Percentiles rank a stretch among this genome's conserved stretches.
Conservation (phyloP, 2,888 invertebrate species). For the Lasius platythorax region DNA sequence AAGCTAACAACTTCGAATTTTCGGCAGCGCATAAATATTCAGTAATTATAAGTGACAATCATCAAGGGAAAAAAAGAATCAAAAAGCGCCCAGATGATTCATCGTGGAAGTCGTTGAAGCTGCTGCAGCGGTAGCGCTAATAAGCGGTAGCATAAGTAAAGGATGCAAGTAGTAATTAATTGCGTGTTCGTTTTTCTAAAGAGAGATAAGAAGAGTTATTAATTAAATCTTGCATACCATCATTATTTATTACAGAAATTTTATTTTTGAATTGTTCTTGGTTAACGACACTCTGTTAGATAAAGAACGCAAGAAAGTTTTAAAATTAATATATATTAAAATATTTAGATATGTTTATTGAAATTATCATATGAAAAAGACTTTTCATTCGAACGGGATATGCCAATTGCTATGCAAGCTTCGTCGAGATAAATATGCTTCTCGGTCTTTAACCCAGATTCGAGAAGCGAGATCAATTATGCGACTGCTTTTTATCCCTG, state of each 20-base stretch:
- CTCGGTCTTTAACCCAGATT: conserved; percentile 50
- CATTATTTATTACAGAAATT: neutral
- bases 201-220: conserved; percentile 7
- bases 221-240: neutral
- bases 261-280: neutral
- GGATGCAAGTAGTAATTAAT: conserved; percentile 40
- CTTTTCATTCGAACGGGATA: neutral
- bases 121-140: conserved; percentile 33
- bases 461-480: conserved; percentile 29
- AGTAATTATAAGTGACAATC: conserved; percentile 14
- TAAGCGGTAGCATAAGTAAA: conserved; percentile 42
- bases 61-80: neutral
- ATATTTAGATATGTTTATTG: neutral
- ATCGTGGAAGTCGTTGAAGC: conserved; percentile 14
- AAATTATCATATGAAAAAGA: neutral
- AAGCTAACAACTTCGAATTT: neutral
- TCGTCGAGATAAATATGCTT: conserved; percentile 18
- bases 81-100: neutral
- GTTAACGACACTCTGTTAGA: neutral
- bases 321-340: neutral
- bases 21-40: neutral
- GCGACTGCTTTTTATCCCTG: conserved; percentile 33
- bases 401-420: neutral
- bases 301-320: neutral
- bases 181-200: conserved; percentile 12